Conservation (phyloP, 2,797 vertebrate species). For the Schizopygopsis pylzovi region DNA sequence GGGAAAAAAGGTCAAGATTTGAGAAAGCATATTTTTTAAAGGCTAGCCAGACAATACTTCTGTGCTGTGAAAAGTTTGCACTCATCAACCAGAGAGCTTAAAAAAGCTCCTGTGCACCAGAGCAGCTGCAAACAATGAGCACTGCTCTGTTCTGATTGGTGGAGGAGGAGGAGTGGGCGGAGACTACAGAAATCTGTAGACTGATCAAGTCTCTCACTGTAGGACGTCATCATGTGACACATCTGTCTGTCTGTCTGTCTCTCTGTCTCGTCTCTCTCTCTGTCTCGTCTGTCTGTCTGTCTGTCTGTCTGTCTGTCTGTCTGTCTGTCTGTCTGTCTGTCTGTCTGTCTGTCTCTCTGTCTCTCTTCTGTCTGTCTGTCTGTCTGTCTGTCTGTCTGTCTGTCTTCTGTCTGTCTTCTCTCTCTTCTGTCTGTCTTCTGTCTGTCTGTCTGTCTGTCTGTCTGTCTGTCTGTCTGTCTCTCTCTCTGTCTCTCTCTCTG, state of each 20-base stretch:
- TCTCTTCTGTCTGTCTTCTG: too few species aligned
- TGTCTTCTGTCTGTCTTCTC: too few species aligned
- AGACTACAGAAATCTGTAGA: background rate
- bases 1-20: too few species aligned
- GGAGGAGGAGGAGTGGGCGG: background rate
- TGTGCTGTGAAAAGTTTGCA: background rate
- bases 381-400: too few species aligned
- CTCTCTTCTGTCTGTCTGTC: too few species aligned
- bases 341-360: too few species aligned
- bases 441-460: too few species aligned
- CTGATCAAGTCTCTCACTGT: background rate
- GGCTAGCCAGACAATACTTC: background rate
- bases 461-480: too few species aligned
- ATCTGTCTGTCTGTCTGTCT: background rate
- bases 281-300: background rate
- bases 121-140: background rate
- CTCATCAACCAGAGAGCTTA: background rate
- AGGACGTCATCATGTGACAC: background rate
- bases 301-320: too few species aligned
- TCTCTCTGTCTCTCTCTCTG: too few species aligned
- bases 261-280: background rate
- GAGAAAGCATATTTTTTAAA: background rate
- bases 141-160: constrained; percentile 6
- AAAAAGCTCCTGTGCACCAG: background rate
- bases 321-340: too few species aligned